Percentiles rank a stretch among this genome's conserved stretches.
These are phyloP conservation scores for Euura lappo DNA, from an alignment of 1,140 invertebrate genomes.

Conservation along the genomic window DNA sequence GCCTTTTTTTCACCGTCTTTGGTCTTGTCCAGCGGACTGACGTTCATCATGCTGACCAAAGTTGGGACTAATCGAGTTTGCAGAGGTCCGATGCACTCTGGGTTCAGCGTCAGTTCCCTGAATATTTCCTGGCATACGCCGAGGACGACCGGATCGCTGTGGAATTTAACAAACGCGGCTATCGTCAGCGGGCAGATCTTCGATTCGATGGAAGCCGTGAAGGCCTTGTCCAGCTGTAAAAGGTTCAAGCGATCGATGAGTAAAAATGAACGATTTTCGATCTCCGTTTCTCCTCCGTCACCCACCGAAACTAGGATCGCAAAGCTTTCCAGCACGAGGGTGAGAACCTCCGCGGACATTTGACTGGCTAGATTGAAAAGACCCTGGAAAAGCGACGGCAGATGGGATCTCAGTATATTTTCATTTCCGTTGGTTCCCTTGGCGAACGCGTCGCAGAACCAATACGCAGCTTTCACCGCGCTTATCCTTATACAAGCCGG, in stretches of 20 bases:
- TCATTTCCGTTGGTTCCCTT: slow-evolving; percentile 36
- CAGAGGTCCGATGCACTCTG: slow-evolving; percentile 65
- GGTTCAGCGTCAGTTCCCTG: slow-evolving; percentile 70
- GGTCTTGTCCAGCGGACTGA: slow-evolving; percentile 46
- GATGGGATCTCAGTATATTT: slow-evolving; percentile 48
- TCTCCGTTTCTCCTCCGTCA: slow-evolving; percentile 18
- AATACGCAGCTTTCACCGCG: slow-evolving; percentile 59
- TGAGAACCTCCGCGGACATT: slow-evolving; percentile 62
- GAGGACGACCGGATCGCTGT: slow-evolving; percentile 71
- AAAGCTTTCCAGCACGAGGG: slow-evolving; percentile 72
- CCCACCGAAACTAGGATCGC: slow-evolving; percentile 70
- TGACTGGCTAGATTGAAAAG: slow-evolving; percentile 50
- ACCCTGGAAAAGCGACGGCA: slow-evolving; percentile 53
- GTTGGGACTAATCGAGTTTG: slow-evolving; percentile 77
- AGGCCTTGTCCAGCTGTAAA: slow-evolving; percentile 69
- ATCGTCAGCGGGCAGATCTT: slow-evolving; percentile 76
- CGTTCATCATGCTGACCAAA: slow-evolving; percentile 70
- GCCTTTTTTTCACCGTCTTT: slow-evolving; percentile 44
- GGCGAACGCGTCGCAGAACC: slow-evolving; percentile 45
- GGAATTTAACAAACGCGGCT: slow-evolving; percentile 75
- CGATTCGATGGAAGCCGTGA: slow-evolving; percentile 70
- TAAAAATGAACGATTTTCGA: background rate
- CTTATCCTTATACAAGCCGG: slow-evolving; percentile 54
- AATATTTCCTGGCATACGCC: slow-evolving; percentile 73
- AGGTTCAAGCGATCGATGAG: slow-evolving; percentile 18